Conservation (phyloP, 2,797 vertebrate species). For the Leucoraja ocellata region DNA sequence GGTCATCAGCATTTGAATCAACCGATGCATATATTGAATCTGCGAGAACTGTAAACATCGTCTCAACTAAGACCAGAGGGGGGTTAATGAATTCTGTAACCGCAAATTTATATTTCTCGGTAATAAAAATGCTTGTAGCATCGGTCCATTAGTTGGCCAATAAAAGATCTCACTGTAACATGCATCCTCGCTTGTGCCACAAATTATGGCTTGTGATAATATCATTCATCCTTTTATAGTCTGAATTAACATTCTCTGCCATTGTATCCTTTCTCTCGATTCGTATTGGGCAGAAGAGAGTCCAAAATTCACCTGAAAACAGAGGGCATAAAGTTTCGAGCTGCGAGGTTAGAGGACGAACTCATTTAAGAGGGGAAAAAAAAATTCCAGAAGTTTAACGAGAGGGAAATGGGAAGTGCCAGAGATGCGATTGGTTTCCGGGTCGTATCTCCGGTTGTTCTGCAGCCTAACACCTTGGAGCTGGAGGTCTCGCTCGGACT, state of each 20-base stretch:
- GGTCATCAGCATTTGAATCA: slow-evolving; percentile 15
- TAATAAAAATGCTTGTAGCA: slow-evolving; percentile 32
- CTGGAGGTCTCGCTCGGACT: too few relatives aligned
- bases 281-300: not conserved
- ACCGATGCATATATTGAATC: slow-evolving; percentile 17
- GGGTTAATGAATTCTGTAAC: slow-evolving; percentile 37
- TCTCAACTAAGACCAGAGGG: slow-evolving; percentile 3
- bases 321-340: not conserved
- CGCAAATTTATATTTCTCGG: slow-evolving; percentile 36
- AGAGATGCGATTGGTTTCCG: too few relatives aligned
- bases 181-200: slow-evolving; percentile 19
- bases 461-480: too few relatives aligned
- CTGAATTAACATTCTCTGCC: slow-evolving; percentile 26
- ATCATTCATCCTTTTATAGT: slow-evolving; percentile 33
- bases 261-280: not conserved
- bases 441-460: too few relatives aligned
- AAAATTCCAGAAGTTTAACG: not conserved
- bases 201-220: slow-evolving; percentile 38
- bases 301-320: not conserved
- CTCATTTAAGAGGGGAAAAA: too few relatives aligned
- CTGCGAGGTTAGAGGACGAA: not conserved
- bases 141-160: slow-evolving; percentile 33
- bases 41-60: slow-evolving; percentile 22
- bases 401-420: too few relatives aligned
- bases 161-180: slow-evolving; percentile 36